phyloP scores from a whole-genome alignment of 2,797 vertebrate genomes.

The Meriones psammophilus region DNA sequence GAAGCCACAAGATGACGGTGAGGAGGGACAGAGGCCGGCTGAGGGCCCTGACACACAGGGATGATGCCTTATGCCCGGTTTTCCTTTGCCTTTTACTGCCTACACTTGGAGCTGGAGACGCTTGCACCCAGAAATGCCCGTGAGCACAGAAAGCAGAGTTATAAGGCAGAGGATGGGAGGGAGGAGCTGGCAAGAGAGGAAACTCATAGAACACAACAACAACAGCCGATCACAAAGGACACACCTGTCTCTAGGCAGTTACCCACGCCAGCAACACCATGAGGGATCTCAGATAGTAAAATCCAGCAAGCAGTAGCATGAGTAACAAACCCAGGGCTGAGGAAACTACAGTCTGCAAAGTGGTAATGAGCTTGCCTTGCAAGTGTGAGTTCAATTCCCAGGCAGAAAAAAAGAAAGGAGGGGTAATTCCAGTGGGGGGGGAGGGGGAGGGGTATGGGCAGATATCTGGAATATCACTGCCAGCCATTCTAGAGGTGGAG shows the following conservation, averaged over 20 bases:
- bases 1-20: neutral
- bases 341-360: neutral
- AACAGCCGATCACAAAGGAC: neutral
- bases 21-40: neutral
- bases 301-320: neutral
- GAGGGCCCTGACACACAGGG: neutral
- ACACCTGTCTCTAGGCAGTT: neutral
- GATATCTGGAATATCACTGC: neutral
- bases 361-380: neutral
- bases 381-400: neutral
- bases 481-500: neutral
- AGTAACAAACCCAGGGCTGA: neutral
- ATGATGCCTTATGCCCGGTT: neutral
- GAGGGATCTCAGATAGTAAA: too few species aligned
- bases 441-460: neutral
- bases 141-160: neutral
- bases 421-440: neutral
- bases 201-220: neutral
- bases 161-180: neutral
- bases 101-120: neutral
- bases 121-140: neutral
- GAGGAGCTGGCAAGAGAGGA: constrained; percentile 6
- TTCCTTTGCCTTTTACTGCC: neutral
- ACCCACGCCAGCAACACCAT: neutral
- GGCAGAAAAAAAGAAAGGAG: neutral